Base-by-base conservation (phyloP, 2,888 invertebrate genomes). In the Parnassius glacialis region DNA sequence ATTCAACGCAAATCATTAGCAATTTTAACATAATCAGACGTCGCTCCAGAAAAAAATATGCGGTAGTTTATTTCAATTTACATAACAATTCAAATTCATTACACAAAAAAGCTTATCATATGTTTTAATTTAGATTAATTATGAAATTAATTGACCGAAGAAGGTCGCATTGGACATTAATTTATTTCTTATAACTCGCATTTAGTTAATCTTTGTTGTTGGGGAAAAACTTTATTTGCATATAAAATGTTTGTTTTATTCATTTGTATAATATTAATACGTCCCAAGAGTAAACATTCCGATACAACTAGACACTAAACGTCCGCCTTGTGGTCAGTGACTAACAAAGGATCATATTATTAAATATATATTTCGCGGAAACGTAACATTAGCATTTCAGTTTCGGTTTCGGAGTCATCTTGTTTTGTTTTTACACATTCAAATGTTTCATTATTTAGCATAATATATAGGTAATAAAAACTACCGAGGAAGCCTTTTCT, bases 221-320 rank as follows among this genome's bases (percentile, higher is more conserved):
- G 5, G 16, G 16, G 41, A 57, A 53, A 51, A 44, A 59, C n/a
- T 61, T 53, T 45, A 59, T 59, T 58, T 52, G 45, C 45, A 52
- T 57, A 57, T 1, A 9, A 43, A 55, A 34, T 34, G 34, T 34
- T 34, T 34, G 34, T 3, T 34, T 34, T 7, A 34, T 34, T 34
- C 5, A 5, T 34, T 34, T 34, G 5, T 34, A 34, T 34, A 34
- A 5, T 34, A 34, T 34, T 34, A 34, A 34, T 5, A 34, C 34
- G 5, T 34, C 34, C 34, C 34, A 34, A 5, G 7, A 3, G 34
- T 7, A 34, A 34, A 34, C 3, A 34, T 34, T 34, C 34, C 5
- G 5, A 34, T 34, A 34, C 34, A 34, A 34, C 5, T 34, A 34
- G 2, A 34, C 10, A 7, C 45, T 47, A 10, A 42, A 11, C 2